These are phyloP conservation scores for Tetranychus truncatus DNA, from an alignment of 2,888 invertebrate genomes.

Conservation along the genomic window DNA sequence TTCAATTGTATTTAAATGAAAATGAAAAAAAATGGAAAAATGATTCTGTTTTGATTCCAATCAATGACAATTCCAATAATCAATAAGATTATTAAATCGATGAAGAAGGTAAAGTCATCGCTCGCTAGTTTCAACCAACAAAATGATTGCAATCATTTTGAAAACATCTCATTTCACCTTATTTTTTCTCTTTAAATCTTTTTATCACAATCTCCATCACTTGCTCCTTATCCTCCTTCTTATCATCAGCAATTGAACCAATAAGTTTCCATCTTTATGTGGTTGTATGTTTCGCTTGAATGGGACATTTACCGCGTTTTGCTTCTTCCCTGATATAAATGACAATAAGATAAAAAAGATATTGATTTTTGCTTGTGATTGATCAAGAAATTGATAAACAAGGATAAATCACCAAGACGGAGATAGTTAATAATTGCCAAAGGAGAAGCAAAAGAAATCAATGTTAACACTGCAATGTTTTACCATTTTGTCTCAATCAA, in stretches of 20 bases:
- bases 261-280: background rate
- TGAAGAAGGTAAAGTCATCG: background rate
- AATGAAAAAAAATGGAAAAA: no score
- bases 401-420: background rate
- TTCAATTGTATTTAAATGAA: no score
- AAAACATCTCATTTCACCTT: background rate
- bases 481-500: no score
- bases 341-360: background rate
- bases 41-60: no score
- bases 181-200: background rate
- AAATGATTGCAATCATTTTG: background rate
- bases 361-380: background rate
- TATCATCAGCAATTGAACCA: background rate
- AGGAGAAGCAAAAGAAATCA: background rate
- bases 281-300: background rate
- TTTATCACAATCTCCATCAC: background rate
- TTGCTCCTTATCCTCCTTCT: background rate
- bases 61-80: background rate
- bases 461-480: background rate
- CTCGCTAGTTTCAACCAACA: background rate
- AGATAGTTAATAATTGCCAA: background rate
- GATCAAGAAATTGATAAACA: background rate
- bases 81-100: background rate
- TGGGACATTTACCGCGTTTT: background rate
- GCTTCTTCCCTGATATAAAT: background rate